These are phyloP conservation scores for Chironex yamaguchii DNA, from an alignment of 30 jellyfish, hydroid and myxozoan species.

Conservation along the genomic window DNA sequence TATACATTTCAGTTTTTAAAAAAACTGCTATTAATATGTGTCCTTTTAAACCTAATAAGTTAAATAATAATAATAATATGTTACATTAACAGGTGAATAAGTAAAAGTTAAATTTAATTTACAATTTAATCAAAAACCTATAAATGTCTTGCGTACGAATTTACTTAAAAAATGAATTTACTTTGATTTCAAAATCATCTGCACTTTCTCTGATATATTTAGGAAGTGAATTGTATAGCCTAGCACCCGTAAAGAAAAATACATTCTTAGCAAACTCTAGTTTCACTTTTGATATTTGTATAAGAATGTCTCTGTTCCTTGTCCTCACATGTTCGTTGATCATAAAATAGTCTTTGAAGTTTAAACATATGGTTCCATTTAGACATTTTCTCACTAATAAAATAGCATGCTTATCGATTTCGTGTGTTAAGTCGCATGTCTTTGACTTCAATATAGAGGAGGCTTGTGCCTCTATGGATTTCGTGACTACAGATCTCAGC, in stretches of 20 bases:
- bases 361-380: slow-evolving; percentile 40
- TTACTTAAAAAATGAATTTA: not conserved
- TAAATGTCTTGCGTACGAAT: no score
- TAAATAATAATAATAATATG: no score
- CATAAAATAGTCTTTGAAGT: slow-evolving; percentile 50
- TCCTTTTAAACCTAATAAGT: no score
- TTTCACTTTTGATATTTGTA: slow-evolving; percentile 51
- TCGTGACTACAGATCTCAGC: no score
- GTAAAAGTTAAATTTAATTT: no score
- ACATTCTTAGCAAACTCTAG: slow-evolving; percentile 62
- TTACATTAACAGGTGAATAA: no score
- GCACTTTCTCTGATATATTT: slow-evolving; percentile 30
- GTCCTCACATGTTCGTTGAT: slow-evolving; percentile 51
- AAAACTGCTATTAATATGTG: no score
- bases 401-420: slow-evolving; percentile 57
- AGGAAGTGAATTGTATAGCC: slow-evolving; percentile 59
- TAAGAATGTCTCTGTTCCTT: slow-evolving; percentile 51
- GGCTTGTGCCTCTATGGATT: slow-evolving; percentile 57
- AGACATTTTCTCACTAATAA: slow-evolving; percentile 34
- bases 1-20: no score
- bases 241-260: slow-evolving; percentile 73
- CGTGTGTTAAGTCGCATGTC: slow-evolving; percentile 46
- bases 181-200: not conserved
- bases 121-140: no score
- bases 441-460: slow-evolving; percentile 31